Base-by-base conservation (phyloP, 2,113 vertebrate genomes). In the Pelmatolapia mariae region DNA sequence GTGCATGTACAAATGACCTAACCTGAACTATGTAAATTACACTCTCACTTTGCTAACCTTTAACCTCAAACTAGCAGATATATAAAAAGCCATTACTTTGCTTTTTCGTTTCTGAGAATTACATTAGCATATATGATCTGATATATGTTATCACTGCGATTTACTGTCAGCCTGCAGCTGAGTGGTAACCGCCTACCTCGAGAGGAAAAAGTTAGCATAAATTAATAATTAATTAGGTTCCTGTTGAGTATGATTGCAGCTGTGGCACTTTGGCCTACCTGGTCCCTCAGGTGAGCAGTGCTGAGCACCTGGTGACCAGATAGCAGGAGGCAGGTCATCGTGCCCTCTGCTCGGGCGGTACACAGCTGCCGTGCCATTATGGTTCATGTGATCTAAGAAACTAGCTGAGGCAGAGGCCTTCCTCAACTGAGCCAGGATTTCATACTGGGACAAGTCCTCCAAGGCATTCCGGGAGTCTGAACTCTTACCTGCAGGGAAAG, bases 291-390 rank as follows among this genome's bases (percentile, higher is more conserved):
- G 93, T 54, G 96, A 96, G 79, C 61, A 73, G 73, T 93, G 91
- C 82, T 94, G 95, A 59, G 90, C 91, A 78, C 94, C 95, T 2
- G 96, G 95, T 1, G 96, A 96, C 94, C 96, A 95, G 91, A 95
- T 95, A 52, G 93, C 91, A 3, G 95, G 93, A 1, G 94, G 95
- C 68, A 95, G 78, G 57, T 96, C 94, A 4, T 94, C 91, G 8
- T 93, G 92, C 10, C 78, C 52, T 50, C 83, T 83, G 22, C 86
- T 88, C 3, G 88, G 31, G 71, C 90, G 89, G 83, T 92, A 93
- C 40, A 26, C 57, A 4, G 84, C 86, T 7, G 86, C 24, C 1
- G 52, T 45, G 43, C 96, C 95, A 13, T 96, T 96, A 3, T 84
- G 93, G 56, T 76, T 85, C 54, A 94, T 90, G 15, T 91, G 93